Percentiles rank a stretch among this genome's conserved stretches.
Conservation (phyloP, 2,797 vertebrate genomes). For the Oreochromis mossambicus region DNA sequence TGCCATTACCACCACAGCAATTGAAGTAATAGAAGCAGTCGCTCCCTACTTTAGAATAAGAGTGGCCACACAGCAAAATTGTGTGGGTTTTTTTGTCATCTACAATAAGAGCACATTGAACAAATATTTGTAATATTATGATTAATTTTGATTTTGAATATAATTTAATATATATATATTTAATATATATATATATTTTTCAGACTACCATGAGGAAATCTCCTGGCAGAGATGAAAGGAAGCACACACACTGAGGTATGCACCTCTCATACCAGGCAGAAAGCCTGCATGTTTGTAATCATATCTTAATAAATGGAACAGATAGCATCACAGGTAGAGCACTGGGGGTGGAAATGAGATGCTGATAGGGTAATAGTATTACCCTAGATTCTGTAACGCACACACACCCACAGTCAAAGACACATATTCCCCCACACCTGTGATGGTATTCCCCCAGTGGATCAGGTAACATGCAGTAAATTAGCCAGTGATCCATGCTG, state of each 20-base stretch:
- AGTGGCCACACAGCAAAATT: neutral
- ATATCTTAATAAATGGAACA: slow-evolving; percentile 48
- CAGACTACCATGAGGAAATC: neutral
- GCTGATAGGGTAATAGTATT: slow-evolving; percentile 53
- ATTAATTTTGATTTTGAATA: neutral
- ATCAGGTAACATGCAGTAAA: slow-evolving; percentile 66
- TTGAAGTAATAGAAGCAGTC: neutral
- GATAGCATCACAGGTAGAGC: slow-evolving; percentile 47
- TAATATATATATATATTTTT: neutral
- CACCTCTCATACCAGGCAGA: neutral
- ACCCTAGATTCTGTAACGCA: slow-evolving; percentile 23
- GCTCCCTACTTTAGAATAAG: neutral
- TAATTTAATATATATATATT: neutral
- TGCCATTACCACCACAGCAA: neutral
- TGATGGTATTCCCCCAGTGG: slow-evolving; percentile 43
- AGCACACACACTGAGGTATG: neutral
- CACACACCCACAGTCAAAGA: neutral
- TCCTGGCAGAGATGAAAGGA: neutral
- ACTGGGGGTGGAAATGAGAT: slow-evolving; percentile 53
- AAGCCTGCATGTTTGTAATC: slow-evolving; percentile 40
- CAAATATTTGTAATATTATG: neutral
- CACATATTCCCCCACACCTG: slow-evolving; percentile 36
- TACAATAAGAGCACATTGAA: neutral
- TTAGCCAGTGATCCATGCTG: slow-evolving; percentile 52
- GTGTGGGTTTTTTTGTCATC: fast-evolving